Percentiles rank a stretch among this genome's conserved stretches.
Evolutionary conservation across 2,797 vertebrate genomes (phyloP).

Genomic region (Pangasius djambal): DNA sequence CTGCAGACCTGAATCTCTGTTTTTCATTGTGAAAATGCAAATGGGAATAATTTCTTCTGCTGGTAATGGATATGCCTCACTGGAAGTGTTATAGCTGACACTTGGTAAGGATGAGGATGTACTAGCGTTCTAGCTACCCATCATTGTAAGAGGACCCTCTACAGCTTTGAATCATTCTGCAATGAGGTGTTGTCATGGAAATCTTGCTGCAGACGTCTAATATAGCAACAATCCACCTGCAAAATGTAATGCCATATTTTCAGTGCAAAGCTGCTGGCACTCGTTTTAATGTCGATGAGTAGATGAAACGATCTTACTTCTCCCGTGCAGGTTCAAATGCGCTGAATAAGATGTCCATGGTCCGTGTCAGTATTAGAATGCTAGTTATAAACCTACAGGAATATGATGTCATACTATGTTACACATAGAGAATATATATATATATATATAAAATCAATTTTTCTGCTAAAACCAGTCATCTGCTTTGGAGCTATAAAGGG

Average conservation of each 20-base stretch:
- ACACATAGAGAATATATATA: neutral
- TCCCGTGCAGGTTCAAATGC: neutral
- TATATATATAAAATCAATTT: slow-evolving; percentile 1
- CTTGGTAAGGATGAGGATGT: neutral
- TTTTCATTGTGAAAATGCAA: slow-evolving; percentile 49
- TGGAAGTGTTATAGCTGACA: neutral
- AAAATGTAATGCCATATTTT: slow-evolving; percentile 62
- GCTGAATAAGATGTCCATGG: neutral
- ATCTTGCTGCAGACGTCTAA: slow-evolving; percentile 61
- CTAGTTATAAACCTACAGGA: neutral
- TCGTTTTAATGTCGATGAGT: slow-evolving; percentile 29
- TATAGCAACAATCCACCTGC: slow-evolving; percentile 65
- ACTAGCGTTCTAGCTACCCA: slow-evolving; percentile 34
- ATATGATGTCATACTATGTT: neutral
- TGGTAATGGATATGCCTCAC: neutral
- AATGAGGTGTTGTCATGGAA: slow-evolving; percentile 62
- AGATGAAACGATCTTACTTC: neutral
- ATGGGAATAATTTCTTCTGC: neutral
- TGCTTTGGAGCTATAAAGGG: slow-evolving; percentile 21
- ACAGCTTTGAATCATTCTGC: slow-evolving; percentile 59
- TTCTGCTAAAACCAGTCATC: slow-evolving; percentile 31
- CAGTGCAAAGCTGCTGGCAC: slow-evolving; percentile 47
- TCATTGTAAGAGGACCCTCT: slow-evolving; percentile 47
- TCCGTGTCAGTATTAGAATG: neutral
- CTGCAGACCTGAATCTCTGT: slow-evolving; percentile 27